A percentile compares a stretch with the other conserved stretches of the same genome.
Evolutionary conservation across 2,888 invertebrate species (phyloP).

Genomic region (Ophion ellenae): DNA sequence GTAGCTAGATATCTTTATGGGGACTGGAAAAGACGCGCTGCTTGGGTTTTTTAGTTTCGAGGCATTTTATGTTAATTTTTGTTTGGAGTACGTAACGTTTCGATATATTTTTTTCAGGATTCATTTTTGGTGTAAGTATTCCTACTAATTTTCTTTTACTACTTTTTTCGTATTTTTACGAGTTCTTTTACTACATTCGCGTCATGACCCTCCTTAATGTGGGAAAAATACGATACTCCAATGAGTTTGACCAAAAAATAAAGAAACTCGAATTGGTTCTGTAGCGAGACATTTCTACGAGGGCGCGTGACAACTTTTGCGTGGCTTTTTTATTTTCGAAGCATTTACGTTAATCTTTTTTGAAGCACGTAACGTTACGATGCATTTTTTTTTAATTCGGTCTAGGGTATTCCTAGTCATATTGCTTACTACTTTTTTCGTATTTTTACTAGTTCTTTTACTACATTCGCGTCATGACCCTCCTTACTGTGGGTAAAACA

Average conservation of each 20-base stretch:
- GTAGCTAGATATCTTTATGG: not conserved
- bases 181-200: not conserved
- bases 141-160: too few relatives aligned
- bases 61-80: not conserved
- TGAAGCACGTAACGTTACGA: too few relatives aligned
- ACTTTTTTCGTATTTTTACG: too few relatives aligned
- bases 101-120: too few relatives aligned
- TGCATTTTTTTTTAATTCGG: too few relatives aligned
- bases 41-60: not conserved
- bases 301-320: not conserved
- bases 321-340: too few relatives aligned
- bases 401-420: too few relatives aligned
- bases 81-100: too few relatives aligned
- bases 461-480: slow-evolving; percentile 37
- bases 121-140: too few relatives aligned
- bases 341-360: too few relatives aligned
- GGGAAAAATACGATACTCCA: slow-evolving; percentile 46
- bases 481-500: slow-evolving; percentile 55
- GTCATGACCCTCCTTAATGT: slow-evolving; percentile 54
- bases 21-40: not conserved
- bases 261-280: not conserved
- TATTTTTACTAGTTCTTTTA: too few relatives aligned
- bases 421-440: too few relatives aligned
- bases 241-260: slow-evolving; percentile 38
- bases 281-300: not conserved